Conservation (phyloP, 92 coral and sea anemone species). For the Porites cylindrica region DNA sequence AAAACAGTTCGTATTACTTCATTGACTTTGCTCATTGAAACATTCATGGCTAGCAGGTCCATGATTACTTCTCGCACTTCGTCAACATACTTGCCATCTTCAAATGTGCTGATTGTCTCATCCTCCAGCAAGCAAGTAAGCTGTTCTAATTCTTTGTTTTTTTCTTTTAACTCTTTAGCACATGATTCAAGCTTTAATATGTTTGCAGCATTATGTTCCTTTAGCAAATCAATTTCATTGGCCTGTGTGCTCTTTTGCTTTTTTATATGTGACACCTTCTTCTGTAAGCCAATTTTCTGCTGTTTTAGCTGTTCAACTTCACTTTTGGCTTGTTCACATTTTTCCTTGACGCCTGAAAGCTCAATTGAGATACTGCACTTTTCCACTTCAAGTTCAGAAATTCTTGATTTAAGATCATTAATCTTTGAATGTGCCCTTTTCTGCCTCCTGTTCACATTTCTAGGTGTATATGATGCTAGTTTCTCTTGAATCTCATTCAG, state of each 20-base stretch:
- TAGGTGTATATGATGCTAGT: conserved; percentile 44
- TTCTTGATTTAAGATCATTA: conserved; percentile 41
- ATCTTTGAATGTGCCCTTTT: conserved; percentile 33
- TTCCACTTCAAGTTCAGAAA: conserved; percentile 57
- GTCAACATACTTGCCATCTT: conserved; percentile 51
- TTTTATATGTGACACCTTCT: conserved; percentile 30
- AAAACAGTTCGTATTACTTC: conserved; percentile 41
- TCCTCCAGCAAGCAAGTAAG: background rate
- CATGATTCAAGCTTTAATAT: conserved; percentile 42
- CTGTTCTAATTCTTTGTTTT: conserved; percentile 40
- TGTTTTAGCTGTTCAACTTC: conserved; percentile 44
- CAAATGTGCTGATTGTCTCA: conserved; percentile 27
- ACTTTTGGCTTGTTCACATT: conserved; percentile 34
- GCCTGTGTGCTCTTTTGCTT: conserved; percentile 42
- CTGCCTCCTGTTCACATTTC: conserved; percentile 46
- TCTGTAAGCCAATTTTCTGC: conserved; percentile 35
- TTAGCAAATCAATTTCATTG: conserved; percentile 32
- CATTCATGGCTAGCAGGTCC: conserved; percentile 55
- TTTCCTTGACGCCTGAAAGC: conserved; percentile 55
- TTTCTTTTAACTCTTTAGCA: conserved; percentile 42
- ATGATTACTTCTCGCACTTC: conserved; percentile 46
- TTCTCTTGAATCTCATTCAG: conserved; percentile 46
- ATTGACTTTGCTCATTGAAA: conserved; percentile 54
- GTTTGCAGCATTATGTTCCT: conserved; percentile 34
- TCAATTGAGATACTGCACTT: conserved; percentile 43